Base-by-base conservation (phyloP, 2,113 vertebrate genomes). In the Nothocercus nigrocapillus region DNA sequence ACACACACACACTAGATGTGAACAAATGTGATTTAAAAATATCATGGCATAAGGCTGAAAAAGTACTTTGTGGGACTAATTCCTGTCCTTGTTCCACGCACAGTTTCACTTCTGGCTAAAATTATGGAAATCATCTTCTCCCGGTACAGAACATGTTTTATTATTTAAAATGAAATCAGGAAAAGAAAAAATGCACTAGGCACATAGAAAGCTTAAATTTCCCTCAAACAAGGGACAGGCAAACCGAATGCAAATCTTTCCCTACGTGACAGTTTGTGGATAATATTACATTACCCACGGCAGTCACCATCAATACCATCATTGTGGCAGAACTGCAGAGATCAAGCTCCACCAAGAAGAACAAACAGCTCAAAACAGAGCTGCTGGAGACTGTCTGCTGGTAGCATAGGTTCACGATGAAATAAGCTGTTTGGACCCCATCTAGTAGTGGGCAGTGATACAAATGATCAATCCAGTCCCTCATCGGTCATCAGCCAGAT, bases 71-170 rank as follows among this genome's bases (percentile, higher is more conserved):
- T n/a, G n/a, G n/a, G n/a, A n/a, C n/a, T n/a, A n/a, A 44, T 44
- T 44, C 93, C 73, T 90, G 53, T 93, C 25, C 42, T 69, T 5
- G 2, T 63, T 90, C 27, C 12, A 76, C 25, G 17, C 30, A 47
- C 85, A 75, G 70, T 93, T 93, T 90, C 25, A 72, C 76, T 91
- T 90, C 45, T 77, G 44, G 68, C 47, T 94, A 91, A 95, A 96
- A 86, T 86, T 94, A 91, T 75, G 64, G 36, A 90, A 96, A 94
- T 83, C 6, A 49, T 62, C 19, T 85, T 45, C 44, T 91, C n/a
- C 4, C 12, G 38, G 40, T 21, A 90, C 20, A 78, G 85, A 89
- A 59, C 2, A 27, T 70, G 8, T 49, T 91, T 32, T 64, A 75
- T 88, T 73, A 69, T 89, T 89, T 86, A 58, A 86, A 94, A 90